phyloP scores from a whole-genome alignment of 2,113 vertebrate species.

The Typhlomys cinereus region DNA sequence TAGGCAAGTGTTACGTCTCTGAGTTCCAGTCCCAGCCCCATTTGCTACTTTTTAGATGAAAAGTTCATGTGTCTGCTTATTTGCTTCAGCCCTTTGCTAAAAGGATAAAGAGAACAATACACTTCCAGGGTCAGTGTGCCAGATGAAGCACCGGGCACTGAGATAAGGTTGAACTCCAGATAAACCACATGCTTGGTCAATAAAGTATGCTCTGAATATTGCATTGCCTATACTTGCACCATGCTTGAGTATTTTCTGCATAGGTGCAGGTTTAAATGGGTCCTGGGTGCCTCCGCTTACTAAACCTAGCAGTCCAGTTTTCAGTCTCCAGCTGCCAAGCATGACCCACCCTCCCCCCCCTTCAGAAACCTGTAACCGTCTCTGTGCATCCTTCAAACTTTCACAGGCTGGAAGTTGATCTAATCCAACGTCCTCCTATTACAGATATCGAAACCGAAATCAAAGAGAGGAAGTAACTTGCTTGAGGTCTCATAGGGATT shows the following conservation, averaged over 20 bases:
- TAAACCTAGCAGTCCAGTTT: background rate
- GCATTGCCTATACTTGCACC: background rate
- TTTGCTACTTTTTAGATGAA: slow-evolving; percentile 25
- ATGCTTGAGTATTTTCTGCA: background rate
- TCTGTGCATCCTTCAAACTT: background rate
- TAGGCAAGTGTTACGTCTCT: too few relatives aligned
- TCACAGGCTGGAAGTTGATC: background rate
- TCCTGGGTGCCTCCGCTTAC: background rate
- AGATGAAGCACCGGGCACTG: background rate
- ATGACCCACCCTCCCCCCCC: background rate
- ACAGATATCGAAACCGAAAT: slow-evolving; percentile 44
- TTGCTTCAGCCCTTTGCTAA: background rate
- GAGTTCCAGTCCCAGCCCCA: too few relatives aligned
- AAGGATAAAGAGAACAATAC: background rate
- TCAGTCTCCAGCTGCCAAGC: background rate
- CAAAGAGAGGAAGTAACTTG: slow-evolving; percentile 29
- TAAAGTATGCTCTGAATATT: background rate
- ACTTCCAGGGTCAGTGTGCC: background rate
- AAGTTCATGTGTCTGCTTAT: background rate
- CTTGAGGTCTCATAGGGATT: background rate
- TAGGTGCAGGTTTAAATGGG: background rate
- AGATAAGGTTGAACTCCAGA: slow-evolving; percentile 12
- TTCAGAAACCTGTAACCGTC: background rate
- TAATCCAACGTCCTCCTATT: slow-evolving; percentile 3
- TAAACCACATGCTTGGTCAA: background rate